Conservation (phyloP, 2,888 invertebrate genomes). For the Protodeltote pygarga region DNA sequence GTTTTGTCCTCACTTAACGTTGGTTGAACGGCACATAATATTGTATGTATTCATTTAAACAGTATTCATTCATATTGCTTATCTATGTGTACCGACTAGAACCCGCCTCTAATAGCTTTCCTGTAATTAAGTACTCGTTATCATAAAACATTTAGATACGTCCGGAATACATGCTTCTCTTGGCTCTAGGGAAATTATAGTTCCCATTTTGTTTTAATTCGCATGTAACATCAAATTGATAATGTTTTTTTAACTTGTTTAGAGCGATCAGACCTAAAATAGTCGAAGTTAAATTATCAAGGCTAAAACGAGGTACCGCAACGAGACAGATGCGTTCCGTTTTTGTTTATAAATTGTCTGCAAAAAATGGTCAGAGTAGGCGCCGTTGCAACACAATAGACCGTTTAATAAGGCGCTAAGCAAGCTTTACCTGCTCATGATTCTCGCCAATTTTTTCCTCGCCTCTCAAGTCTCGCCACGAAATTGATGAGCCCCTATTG, state of each 20-base stretch:
- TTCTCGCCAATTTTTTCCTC: slow-evolving; percentile 71
- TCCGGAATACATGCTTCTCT: slow-evolving; percentile 47
- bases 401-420: slow-evolving; percentile 72
- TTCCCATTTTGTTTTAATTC: slow-evolving; percentile 23
- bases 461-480: slow-evolving; percentile 59
- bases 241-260: slow-evolving; percentile 5
- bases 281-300: slow-evolving; percentile 37
- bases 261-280: slow-evolving; percentile 19
- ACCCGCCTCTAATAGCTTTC: slow-evolving; percentile 50
- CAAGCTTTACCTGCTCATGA: slow-evolving; percentile 71
- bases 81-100: slow-evolving; percentile 45
- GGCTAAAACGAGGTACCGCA: slow-evolving; percentile 31
- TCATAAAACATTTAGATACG: slow-evolving; percentile 50
- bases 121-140: slow-evolving; percentile 53
- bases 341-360: slow-evolving; percentile 58
- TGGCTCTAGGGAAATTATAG: slow-evolving; percentile 36
- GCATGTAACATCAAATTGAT: not conserved
- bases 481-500: slow-evolving; percentile 76
- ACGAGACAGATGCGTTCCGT: slow-evolving; percentile 52
- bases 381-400: slow-evolving; percentile 76
- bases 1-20: slow-evolving; percentile 1
- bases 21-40: slow-evolving; percentile 5
- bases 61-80: slow-evolving; percentile 40
- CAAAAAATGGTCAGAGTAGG: slow-evolving; percentile 70
- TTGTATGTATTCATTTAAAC: slow-evolving; percentile 12